Percentiles rank a stretch among this genome's conserved stretches.
phyloP scores from a whole-genome alignment of 2,113 vertebrate genomes.

The Scomber colias region DNA sequence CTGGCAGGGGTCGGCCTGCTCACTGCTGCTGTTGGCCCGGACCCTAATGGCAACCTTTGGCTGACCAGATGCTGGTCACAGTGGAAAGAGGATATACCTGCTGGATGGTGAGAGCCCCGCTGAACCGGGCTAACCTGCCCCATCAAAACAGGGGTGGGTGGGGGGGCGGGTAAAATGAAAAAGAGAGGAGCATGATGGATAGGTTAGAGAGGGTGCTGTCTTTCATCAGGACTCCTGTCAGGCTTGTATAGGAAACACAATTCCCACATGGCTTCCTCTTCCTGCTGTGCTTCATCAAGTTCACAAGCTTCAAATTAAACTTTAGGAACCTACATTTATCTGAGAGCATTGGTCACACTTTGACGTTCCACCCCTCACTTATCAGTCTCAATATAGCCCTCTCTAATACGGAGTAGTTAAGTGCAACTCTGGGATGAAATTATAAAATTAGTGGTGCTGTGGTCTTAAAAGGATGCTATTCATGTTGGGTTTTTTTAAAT shows the following conservation, averaged over 20 bases:
- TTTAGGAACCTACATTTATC: background rate
- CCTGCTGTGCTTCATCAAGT: background rate
- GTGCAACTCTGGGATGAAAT: too few relatives aligned
- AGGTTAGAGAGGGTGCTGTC: background rate
- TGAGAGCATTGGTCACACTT: background rate
- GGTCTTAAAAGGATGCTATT: too few relatives aligned
- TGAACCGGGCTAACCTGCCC: conserved; percentile 23
- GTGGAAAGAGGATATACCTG: conserved; percentile 60
- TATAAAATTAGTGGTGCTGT: too few relatives aligned
- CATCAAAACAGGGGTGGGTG: background rate
- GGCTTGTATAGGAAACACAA: background rate
- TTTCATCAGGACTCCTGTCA: background rate
- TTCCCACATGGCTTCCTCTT: background rate
- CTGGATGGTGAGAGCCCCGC: conserved; percentile 45
- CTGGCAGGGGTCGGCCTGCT: conserved; percentile 33
- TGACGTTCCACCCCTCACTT: background rate
- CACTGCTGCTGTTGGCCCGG: conserved; percentile 52
- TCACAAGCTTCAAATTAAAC: conserved; percentile 5
- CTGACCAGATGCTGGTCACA: conserved; percentile 73
- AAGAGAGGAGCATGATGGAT: background rate
- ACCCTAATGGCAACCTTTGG: conserved; percentile 51
- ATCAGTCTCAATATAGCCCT: too few relatives aligned
- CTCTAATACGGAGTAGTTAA: too few relatives aligned
- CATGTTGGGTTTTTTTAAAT: too few relatives aligned
- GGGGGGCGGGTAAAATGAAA: background rate